Conservation (phyloP, 2,113 vertebrate genomes). For the Gasterosteus aculeatus region DNA sequence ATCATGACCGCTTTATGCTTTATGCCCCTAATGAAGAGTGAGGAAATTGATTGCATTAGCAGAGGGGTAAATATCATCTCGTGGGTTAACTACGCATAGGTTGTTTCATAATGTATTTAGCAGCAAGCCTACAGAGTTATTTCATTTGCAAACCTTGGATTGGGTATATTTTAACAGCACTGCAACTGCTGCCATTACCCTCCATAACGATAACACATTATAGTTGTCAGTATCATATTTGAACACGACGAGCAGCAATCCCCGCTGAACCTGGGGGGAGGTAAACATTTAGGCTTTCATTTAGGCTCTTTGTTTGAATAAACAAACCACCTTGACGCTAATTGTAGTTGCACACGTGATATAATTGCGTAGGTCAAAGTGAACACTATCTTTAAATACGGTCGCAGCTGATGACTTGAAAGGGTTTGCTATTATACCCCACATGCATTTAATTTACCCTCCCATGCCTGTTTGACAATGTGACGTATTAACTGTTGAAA, state of each 20-base stretch:
- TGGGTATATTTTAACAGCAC: slow-evolving; percentile 6
- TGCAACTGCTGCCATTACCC: slow-evolving; percentile 4
- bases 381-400: slow-evolving; percentile 33
- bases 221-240: neutral
- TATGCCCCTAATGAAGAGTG: slow-evolving; percentile 31
- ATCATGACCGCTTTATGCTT: slow-evolving; percentile 20
- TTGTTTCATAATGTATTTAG: slow-evolving; percentile 9
- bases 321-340: neutral
- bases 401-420: slow-evolving; percentile 42
- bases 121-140: slow-evolving; percentile 1
- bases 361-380: slow-evolving; percentile 28
- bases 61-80: neutral
- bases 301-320: neutral
- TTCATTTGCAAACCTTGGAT: slow-evolving; percentile 8
- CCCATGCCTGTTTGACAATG: slow-evolving; percentile 55
- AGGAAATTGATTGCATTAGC: slow-evolving; percentile 6
- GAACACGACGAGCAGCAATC: neutral
- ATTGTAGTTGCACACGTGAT: slow-evolving; percentile 21
- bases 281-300: slow-evolving; percentile 14
- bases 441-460: slow-evolving; percentile 37
- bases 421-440: slow-evolving; percentile 23
- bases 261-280: neutral
- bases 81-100: slow-evolving; percentile 13
- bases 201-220: neutral
- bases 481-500: slow-evolving; percentile 37